These are phyloP conservation scores for Tokudaia muenninki DNA, from an alignment of 2,797 vertebrate species.

Conservation along the genomic window DNA sequence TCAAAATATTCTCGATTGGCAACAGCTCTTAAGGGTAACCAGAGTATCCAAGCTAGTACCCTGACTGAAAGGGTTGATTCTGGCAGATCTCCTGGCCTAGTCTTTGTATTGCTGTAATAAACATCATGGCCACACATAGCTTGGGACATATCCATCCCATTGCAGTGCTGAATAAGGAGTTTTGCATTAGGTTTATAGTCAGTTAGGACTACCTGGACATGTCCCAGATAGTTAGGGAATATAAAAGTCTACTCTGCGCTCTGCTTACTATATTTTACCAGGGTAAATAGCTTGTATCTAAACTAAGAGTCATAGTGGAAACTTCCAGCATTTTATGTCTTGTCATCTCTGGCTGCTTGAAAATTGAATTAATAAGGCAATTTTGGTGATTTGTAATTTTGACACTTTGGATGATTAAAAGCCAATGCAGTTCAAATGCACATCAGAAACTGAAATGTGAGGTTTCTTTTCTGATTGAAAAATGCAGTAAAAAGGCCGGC, in stretches of 20 bases:
- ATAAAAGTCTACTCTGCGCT: not conserved
- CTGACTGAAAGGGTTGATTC: not conserved
- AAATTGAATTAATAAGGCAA: constrained; percentile 10
- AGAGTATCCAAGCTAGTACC: not conserved
- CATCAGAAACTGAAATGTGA: constrained; percentile 58
- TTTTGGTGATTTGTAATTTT: constrained; percentile 66
- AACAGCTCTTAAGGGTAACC: not conserved
- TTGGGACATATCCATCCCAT: not conserved
- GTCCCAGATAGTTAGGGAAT: not conserved
- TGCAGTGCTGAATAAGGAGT: not conserved
- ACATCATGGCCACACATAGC: not conserved
- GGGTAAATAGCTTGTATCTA: not conserved
- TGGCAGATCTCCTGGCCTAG: not conserved
- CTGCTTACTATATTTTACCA: not conserved
- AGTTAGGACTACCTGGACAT: not conserved
- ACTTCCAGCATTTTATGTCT: constrained; percentile 37
- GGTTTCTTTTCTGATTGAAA: constrained; percentile 54
- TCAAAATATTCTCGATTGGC: not conserved
- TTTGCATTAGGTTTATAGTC: not conserved
- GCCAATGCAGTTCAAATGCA: not conserved
- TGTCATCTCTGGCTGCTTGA: constrained; percentile 32
- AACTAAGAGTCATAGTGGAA: not conserved
- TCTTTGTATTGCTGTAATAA: not conserved
- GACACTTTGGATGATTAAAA: constrained; percentile 35
- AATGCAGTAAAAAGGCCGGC: constrained; percentile 13